Percentiles rank a stretch among this genome's conserved stretches.
phyloP scores from a whole-genome alignment of 2,797 vertebrate species.

The Pseudochromis fuscus region DNA sequence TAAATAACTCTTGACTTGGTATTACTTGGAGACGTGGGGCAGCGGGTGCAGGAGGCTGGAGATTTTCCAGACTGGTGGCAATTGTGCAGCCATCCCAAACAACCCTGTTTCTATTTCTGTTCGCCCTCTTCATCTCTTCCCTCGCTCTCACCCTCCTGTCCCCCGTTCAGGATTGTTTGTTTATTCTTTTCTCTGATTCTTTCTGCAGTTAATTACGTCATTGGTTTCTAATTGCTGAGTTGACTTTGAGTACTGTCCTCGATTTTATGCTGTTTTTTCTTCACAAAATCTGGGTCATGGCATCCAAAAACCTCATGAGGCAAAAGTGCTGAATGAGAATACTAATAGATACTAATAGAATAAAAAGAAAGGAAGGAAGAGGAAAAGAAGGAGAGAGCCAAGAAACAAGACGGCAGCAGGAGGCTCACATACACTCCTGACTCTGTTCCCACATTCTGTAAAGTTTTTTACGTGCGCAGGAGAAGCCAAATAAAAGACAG shows the following conservation, averaged over 20 bases:
- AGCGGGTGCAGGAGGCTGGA: conserved; percentile 38
- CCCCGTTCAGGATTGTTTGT: conserved; percentile 16
- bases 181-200: conserved; percentile 21
- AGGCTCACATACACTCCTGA: conserved; percentile 31
- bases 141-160: conserved; percentile 7
- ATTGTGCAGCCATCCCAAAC: conserved; percentile 65
- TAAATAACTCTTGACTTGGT: neutral
- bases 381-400: conserved; percentile 13
- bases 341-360: conserved; percentile 33
- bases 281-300: conserved; percentile 70
- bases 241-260: conserved; percentile 6
- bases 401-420: conserved; percentile 43
- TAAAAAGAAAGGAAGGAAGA: conserved; percentile 1
- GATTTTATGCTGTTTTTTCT: conserved; percentile 32
- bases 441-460: conserved; percentile 61
- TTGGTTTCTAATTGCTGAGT: conserved; percentile 43
- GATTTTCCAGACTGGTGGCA: conserved; percentile 55
- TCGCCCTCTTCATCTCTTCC: conserved; percentile 40
- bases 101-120: conserved; percentile 72
- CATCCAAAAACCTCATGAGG: conserved; percentile 54
- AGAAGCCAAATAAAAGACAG: conserved; percentile 57
- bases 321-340: conserved; percentile 51
- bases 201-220: conserved; percentile 48
- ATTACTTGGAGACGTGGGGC: conserved; percentile 32
- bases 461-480: conserved; percentile 49